phyloP scores from a whole-genome alignment of 2,888 invertebrate genomes.

The Gerris lacustris region DNA sequence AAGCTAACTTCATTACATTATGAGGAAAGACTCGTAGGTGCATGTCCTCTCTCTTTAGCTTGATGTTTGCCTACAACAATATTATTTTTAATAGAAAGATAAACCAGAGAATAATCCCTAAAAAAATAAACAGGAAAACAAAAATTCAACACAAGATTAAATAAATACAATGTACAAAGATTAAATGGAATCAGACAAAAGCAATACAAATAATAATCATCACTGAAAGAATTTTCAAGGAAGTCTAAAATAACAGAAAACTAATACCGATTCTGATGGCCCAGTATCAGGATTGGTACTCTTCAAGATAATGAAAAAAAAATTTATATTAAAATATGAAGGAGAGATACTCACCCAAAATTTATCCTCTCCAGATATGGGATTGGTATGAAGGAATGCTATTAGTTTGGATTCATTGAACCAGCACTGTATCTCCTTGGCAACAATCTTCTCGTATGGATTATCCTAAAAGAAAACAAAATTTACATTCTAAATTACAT shows the following conservation, averaged over 20 bases:
- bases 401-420: slow-evolving; percentile 59
- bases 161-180: too few relatives aligned
- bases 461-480: slow-evolving; percentile 40
- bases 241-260: too few relatives aligned
- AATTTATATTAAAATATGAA: background rate
- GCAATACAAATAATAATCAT: too few relatives aligned
- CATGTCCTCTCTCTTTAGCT: slow-evolving; percentile 55
- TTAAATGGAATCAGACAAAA: too few relatives aligned
- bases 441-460: slow-evolving; percentile 59
- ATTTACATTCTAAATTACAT: background rate
- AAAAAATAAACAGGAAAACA: background rate
- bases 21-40: slow-evolving; percentile 52
- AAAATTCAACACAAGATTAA: too few relatives aligned
- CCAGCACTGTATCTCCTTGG: slow-evolving; percentile 56
- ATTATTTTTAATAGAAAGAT: background rate
- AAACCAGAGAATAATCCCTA: background rate
- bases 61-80: slow-evolving; percentile 28
- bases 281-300: too few relatives aligned
- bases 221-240: too few relatives aligned
- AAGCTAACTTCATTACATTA: slow-evolving; percentile 52
- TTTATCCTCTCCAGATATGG: slow-evolving; percentile 51
- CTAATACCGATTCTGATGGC: too few relatives aligned
- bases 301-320: too few relatives aligned
- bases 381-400: slow-evolving; percentile 58
- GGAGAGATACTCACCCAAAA: slow-evolving; percentile 43